A percentile compares a stretch with the other conserved stretches of the same genome.
Evolutionary conservation across 2,888 invertebrate species (phyloP).

Genomic region (Lycocerus yunnanus): DNA sequence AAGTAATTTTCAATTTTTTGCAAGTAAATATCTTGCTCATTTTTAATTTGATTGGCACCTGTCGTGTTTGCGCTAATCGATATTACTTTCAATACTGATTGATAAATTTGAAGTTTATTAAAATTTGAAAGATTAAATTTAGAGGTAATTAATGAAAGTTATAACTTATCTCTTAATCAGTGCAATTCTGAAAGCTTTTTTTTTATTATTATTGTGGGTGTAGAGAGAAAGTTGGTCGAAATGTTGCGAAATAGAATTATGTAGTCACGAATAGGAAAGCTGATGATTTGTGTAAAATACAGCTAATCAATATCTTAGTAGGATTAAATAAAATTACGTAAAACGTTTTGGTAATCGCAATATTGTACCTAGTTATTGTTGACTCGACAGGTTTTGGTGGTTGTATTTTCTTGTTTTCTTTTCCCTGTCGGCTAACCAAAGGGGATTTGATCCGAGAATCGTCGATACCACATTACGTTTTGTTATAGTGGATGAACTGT

Average conservation of each 20-base stretch:
- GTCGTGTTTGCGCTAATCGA: constrained; percentile 5
- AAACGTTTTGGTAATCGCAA: neutral
- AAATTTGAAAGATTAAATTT: neutral
- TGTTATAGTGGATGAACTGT: constrained; percentile 24
- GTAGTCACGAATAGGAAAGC: constrained; percentile 34
- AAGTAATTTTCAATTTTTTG: neutral
- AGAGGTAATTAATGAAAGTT: neutral
- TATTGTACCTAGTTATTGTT: neutral
- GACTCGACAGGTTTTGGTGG: neutral
- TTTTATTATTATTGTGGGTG: constrained; percentile 24
- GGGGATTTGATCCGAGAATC: constrained; percentile 10
- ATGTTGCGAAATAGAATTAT: constrained; percentile 32
- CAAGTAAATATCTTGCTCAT: neutral
- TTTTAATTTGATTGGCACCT: constrained; percentile 12
- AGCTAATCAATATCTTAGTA: constrained; percentile 9
- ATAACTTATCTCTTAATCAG: constrained; percentile 5
- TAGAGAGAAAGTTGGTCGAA: constrained; percentile 29
- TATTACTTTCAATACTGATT: constrained; percentile 4
- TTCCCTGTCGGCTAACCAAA: constrained; percentile 7
- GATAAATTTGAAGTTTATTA: constrained; percentile 3
- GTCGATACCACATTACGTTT: constrained; percentile 13
- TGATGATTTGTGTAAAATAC: constrained; percentile 28
- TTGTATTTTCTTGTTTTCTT: neutral
- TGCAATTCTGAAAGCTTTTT: constrained; percentile 7
- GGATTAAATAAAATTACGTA: constrained; percentile 13